Conservation (phyloP, 2,888 invertebrate genomes). For the Meta bourneti region DNA sequence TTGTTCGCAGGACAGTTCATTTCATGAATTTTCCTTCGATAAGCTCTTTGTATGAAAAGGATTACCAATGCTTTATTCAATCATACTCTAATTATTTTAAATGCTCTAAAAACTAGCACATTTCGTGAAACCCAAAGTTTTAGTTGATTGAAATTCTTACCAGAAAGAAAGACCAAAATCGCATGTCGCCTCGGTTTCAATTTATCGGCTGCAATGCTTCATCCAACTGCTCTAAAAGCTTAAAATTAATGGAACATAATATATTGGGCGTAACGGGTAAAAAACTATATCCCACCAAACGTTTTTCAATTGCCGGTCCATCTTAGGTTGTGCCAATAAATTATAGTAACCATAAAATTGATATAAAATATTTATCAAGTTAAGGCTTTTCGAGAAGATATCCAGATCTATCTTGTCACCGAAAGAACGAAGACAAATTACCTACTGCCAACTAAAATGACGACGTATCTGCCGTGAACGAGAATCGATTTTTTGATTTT, state of each 20-base stretch:
- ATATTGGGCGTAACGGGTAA: background rate
- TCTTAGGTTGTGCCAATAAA: conserved; percentile 18
- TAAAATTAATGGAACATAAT: background rate
- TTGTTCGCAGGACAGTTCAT: no score
- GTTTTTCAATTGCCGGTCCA: background rate
- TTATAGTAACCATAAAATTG: conserved; percentile 50
- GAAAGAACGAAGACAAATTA: conserved; percentile 69
- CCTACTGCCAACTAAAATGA: conserved; percentile 54
- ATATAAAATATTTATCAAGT: conserved; percentile 62
- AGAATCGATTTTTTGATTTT: conserved; percentile 66
- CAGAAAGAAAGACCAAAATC: no score
- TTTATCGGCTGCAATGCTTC: background rate
- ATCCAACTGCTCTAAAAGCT: background rate
- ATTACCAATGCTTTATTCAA: no score
- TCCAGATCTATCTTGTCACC: conserved; percentile 34
- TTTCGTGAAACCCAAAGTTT: no score
- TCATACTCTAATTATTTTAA: no score
- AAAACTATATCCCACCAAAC: background rate
- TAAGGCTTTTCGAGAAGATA: conserved; percentile 17
- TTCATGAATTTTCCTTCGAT: no score
- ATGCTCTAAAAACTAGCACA: no score
- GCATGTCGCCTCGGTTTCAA: background rate
- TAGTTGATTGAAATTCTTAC: no score
- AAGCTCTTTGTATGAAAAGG: no score
- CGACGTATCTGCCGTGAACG: conserved; percentile 53